Base-by-base conservation (phyloP, 1,140 invertebrate species). In the Drosophila nebulosa region DNA sequence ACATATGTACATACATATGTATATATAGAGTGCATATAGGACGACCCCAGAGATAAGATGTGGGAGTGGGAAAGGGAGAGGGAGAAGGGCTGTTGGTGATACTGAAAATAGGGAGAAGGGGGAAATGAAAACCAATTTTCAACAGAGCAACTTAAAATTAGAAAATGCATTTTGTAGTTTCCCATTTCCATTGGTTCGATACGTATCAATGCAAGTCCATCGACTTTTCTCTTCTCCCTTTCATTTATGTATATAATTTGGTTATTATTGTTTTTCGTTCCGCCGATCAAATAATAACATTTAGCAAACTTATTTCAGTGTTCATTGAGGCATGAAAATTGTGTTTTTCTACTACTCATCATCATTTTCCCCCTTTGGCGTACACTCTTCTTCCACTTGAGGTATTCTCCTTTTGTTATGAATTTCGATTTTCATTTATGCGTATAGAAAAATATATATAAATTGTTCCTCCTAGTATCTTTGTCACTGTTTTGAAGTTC, bases 301-400 rank as follows among this genome's bases (percentile, higher is more conserved):
- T 85, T 78, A 74, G 59, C 73, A 51, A 65, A 60, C 53, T 61
- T 86, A 81, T 85, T 86, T 75, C 24, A 68, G 22, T 35, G 78
- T 58, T 61, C 83, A 75, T 24, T 88, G 78, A 86, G 67, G 64
- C 81, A 78, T 88, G 83, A 73, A 88, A 88, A 78, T 85, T 74
- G 69, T 67, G 55, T 55, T 55, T 30, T 74, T 65, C 35, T 55
- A 35, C 51, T 71, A 1, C n/a, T 39, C 52, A 16, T 51, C 50
- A n/a, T 35, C n/a, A 26, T 16, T 46, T 46, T 30, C 5, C n/a
- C 14, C 22, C 27, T 59, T 26, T n/a, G 9, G 21, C 14, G 3
- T 18, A 59, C 1, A 55, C 24, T 36, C 35, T 22, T 16, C 21
- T 7, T 32, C 30, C 30, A 32, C 3, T 24, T 16, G 9, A 6